Conservation (phyloP, 2,888 invertebrate species). For the Catocala nupta region DNA sequence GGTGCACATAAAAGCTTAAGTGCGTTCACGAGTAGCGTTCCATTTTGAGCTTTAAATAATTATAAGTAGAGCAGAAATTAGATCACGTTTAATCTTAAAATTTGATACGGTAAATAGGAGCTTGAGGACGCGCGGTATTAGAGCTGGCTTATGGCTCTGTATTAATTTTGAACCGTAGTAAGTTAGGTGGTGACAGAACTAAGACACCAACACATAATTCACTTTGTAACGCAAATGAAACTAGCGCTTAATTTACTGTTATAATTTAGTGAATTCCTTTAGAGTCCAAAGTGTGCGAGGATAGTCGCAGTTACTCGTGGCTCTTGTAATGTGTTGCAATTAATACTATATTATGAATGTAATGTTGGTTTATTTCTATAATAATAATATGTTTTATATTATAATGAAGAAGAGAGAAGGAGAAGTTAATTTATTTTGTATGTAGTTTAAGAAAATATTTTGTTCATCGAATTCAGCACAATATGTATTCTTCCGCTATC, state of each 20-base stretch:
- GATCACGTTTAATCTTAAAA: slow-evolving; percentile 62
- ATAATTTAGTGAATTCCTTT: slow-evolving; percentile 86
- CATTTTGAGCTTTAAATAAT: slow-evolving; percentile 49
- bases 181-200: slow-evolving; percentile 87
- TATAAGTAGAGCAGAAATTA: slow-evolving; percentile 51
- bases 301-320: slow-evolving; percentile 50
- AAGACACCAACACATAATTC: slow-evolving; percentile 87
- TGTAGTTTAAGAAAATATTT: too few species aligned
- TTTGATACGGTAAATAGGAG: slow-evolving; percentile 83
- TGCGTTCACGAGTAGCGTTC: slow-evolving; percentile 18
- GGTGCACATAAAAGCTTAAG: slow-evolving; percentile 63
- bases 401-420: too few species aligned
- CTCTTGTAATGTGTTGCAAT: slow-evolving; percentile 41
- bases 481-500: too few species aligned
- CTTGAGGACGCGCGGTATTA: slow-evolving; percentile 78
- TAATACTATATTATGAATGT: slow-evolving; percentile 31
- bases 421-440: too few species aligned
- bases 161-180: slow-evolving; percentile 88
- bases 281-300: slow-evolving; percentile 63
- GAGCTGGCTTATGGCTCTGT: slow-evolving; percentile 86
- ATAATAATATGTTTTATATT: background rate
- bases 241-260: slow-evolving; percentile 86
- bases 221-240: slow-evolving; percentile 86
- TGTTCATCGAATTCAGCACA: too few species aligned
- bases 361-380: background rate